Evolutionary conservation across 2,113 vertebrate species (phyloP), one percentile per base, ranked within the genome.

Genomic region (Epinephelus fuscoguttatus): DNA sequence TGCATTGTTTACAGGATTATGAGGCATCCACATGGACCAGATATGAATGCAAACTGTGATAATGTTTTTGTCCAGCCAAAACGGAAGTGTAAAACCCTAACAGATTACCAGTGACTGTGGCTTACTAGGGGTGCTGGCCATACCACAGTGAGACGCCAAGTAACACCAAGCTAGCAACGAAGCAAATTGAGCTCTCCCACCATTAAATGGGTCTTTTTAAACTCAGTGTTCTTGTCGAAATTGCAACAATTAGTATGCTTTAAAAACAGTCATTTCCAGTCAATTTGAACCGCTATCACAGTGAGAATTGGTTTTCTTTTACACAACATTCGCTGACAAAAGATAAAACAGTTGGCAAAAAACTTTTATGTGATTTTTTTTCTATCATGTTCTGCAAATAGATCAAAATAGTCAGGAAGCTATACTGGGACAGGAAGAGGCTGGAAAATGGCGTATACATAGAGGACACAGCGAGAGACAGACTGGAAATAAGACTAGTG

Each of bases 1-100:
- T 27, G 78, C 77, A 83, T 88, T 90, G 91, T 90, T 91, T 78
- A 64, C 69, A 53, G 68, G 88, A 92, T 94, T 93, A 94, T 82
- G 73, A 80, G 84, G 40, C 59, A 33, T 86, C 86, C 82, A 2
- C 68, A 67, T 23, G 88, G 88, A 77, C 63, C 57, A 18, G 49
- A 66, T 73, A 52, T 84, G 88, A 90, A 89, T 84, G 63, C 81
- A 78, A 85, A 86, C 80, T 63, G 84, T 83, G 89, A 85, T 89
- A 86, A 78, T 87, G 61, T 79, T 73, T 78, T 63, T 70, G 60
- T 83, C 59, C 30, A 40, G 84, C 74, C 70, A 64, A 82, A 83
- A 89, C 76, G 69, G 63, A 88, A 88, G 78, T 78, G 82, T 82
- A 88, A 93, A 88, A 78, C 86, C 74, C 70, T 53, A 27, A 73